Conservation (phyloP, 2,888 invertebrate genomes). For the Bellardia pandia region DNA sequence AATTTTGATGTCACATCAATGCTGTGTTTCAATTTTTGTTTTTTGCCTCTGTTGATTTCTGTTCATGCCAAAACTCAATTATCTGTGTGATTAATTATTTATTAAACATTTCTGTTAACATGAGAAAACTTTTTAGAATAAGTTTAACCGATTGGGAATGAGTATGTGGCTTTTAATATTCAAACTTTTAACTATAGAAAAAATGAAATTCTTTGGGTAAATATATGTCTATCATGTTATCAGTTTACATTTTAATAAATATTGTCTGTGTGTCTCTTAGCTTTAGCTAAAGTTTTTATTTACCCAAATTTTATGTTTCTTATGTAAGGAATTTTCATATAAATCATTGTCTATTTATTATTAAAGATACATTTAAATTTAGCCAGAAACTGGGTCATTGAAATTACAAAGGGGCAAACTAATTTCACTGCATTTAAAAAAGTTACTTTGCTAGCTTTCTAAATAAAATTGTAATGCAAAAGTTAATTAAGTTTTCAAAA, state of each 20-base stretch:
- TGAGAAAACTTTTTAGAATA: not conserved
- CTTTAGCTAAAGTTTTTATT: too few species aligned
- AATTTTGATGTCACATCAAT: too few species aligned
- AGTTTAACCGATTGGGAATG: not conserved
- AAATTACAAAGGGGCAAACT: too few species aligned
- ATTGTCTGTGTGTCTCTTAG: not conserved
- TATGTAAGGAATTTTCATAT: not conserved
- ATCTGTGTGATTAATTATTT: slow-evolving; percentile 35
- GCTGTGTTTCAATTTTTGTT: not conserved
- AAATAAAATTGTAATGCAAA: too few species aligned
- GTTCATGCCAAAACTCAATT: slow-evolving; percentile 12
- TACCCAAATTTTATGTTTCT: too few species aligned
- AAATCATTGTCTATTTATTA: not conserved
- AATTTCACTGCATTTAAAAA: too few species aligned
- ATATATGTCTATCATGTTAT: slow-evolving; percentile 26
- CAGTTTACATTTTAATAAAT: slow-evolving; percentile 38
- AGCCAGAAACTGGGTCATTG: too few species aligned
- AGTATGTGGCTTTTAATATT: not conserved
- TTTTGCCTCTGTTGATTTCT: not conserved
- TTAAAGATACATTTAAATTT: not conserved
- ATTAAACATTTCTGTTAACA: not conserved
- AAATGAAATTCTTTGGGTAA: slow-evolving; percentile 21
- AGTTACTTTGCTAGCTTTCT: too few species aligned
- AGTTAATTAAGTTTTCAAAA: too few species aligned
- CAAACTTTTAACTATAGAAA: not conserved